Evolutionary conservation across 2,888 invertebrate species (phyloP).

Genomic region (Bellardia pandia): DNA sequence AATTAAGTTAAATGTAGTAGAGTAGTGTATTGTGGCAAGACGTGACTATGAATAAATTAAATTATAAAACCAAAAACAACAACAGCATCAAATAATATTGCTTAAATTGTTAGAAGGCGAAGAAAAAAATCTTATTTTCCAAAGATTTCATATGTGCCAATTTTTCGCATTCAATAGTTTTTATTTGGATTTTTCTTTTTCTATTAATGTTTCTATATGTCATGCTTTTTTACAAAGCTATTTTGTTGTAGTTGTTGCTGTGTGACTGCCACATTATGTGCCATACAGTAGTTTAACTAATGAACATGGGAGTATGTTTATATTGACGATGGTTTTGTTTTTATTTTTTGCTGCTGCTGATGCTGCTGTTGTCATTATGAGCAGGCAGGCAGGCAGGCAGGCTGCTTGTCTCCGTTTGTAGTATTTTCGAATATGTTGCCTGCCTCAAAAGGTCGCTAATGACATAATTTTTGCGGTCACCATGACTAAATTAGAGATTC

Average conservation of each 20-base stretch:
- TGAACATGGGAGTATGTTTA: conserved; percentile 72
- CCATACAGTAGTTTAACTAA: conserved; percentile 70
- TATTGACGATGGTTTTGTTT: conserved; percentile 27
- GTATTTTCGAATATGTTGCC: conserved; percentile 23
- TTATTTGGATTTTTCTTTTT: conserved; percentile 41
- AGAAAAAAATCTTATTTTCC: conserved; percentile 8
- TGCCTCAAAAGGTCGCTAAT: conserved; percentile 72
- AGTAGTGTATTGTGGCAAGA: conserved; percentile 66
- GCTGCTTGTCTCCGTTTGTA: conserved; percentile 31
- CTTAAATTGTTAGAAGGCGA: conserved; percentile 49
- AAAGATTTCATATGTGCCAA: conserved; percentile 68
- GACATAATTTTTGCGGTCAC: conserved; percentile 73
- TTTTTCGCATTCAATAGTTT: conserved; percentile 68
- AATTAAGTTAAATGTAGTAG: conserved; percentile 49
- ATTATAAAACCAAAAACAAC: conserved; percentile 66
- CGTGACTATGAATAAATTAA: conserved; percentile 76
- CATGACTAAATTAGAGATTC: conserved; percentile 65
- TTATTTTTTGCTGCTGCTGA: conserved; percentile 9
- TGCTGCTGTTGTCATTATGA: conserved; percentile 12
- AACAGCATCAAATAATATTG: conserved; percentile 57
- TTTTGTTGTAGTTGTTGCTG: neutral
- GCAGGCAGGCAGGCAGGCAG: neutral
- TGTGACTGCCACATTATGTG: conserved; percentile 43
- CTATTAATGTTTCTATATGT: conserved; percentile 54
- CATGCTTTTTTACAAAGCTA: conserved; percentile 50